Conservation (phyloP, 2,888 invertebrate genomes). For the Scaptomyza parva region DNA sequence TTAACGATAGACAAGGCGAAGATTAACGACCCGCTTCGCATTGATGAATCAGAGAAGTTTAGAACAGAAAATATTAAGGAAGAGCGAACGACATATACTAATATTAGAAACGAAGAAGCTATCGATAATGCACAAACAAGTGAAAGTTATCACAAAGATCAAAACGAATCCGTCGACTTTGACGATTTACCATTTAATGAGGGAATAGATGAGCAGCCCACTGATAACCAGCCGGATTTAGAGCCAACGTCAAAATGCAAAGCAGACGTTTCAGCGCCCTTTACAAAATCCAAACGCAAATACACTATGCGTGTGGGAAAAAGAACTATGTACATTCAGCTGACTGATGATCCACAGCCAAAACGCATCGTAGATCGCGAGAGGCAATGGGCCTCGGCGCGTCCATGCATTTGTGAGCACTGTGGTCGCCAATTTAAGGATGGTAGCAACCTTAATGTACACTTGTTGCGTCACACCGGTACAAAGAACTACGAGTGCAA, state of each 20-base stretch:
- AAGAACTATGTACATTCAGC: slow-evolving; percentile 66
- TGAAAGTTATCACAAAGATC: slow-evolving; percentile 4
- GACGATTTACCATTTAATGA: slow-evolving; percentile 6
- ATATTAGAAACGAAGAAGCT: neutral
- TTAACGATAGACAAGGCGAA: slow-evolving; percentile 1
- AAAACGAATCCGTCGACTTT: slow-evolving; percentile 20
- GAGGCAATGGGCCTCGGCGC: slow-evolving; percentile 51
- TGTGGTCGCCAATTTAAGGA: slow-evolving; percentile 67
- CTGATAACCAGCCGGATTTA: neutral
- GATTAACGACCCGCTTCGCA: slow-evolving; percentile 46
- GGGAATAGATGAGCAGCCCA: neutral
- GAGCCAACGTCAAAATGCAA: neutral
- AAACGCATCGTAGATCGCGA: slow-evolving; percentile 70
- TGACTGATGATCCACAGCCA: slow-evolving; percentile 65
- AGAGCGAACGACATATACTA: neutral
- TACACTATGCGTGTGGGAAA: slow-evolving; percentile 70
- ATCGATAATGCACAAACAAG: neutral
- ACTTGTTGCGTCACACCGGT: slow-evolving; percentile 64
- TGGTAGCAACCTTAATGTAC: slow-evolving; percentile 66
- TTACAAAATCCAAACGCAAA: slow-evolving; percentile 37
- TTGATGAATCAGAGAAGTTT: slow-evolving; percentile 25
- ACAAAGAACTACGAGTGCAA: slow-evolving; percentile 69
- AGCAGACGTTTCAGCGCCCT: neutral
- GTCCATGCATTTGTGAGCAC: slow-evolving; percentile 69
- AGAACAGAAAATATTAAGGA: slow-evolving; percentile 15